Conservation (phyloP, 2,797 vertebrate species). For the Myotis myotis region DNA sequence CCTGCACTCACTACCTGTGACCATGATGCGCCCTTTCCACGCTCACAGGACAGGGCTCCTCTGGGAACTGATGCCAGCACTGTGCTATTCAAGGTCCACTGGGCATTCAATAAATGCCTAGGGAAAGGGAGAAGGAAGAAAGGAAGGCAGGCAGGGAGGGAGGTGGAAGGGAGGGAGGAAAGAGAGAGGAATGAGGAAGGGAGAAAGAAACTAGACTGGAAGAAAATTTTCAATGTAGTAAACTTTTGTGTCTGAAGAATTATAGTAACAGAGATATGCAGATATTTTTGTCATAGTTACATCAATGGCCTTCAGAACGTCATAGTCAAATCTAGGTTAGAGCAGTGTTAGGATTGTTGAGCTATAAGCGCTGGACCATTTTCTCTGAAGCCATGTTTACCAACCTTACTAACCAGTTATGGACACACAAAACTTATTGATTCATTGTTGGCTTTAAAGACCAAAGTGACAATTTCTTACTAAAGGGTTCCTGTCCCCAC, state of each 20-base stretch:
- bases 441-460: background rate
- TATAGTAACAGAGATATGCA: background rate
- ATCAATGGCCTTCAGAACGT: background rate
- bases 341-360: background rate
- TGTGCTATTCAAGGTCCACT: background rate
- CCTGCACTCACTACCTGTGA: background rate
- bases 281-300: background rate
- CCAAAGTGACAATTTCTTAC: background rate
- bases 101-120: background rate
- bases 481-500: background rate
- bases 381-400: background rate
- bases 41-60: background rate
- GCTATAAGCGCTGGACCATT: background rate
- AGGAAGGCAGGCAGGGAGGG: background rate
- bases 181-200: too few relatives aligned
- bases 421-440: background rate
- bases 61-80: background rate
- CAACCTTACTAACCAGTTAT: background rate
- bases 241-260: background rate
- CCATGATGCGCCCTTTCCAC: background rate
- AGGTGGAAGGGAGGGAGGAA: background rate
- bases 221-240: background rate
- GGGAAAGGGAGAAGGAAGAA: background rate
- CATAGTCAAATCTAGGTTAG: background rate
- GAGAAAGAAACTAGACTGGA: background rate